Percentiles rank a stretch among this genome's conserved stretches.
Conservation (phyloP, 2,797 vertebrate genomes). For the Gephyroberyx darwinii region DNA sequence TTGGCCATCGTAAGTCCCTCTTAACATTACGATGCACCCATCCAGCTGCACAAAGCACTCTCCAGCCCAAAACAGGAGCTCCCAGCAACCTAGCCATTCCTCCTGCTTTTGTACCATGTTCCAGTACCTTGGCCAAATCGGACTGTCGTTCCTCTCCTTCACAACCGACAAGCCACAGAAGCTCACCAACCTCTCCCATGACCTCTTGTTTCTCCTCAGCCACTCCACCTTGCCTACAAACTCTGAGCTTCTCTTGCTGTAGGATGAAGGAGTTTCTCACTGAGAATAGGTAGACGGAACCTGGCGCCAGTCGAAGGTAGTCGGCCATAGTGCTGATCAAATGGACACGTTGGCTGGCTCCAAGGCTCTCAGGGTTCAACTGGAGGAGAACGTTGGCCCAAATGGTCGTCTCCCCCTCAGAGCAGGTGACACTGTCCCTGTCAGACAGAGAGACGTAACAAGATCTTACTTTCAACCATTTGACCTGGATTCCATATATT, state of each 20-base stretch:
- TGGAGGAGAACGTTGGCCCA: conserved; percentile 59
- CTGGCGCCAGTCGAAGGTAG: conserved; percentile 47
- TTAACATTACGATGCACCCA: conserved; percentile 18
- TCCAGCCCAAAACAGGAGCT: conserved; percentile 64
- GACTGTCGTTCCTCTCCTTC: conserved; percentile 23
- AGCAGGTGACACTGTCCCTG: conserved; percentile 45
- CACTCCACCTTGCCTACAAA: conserved; percentile 37
- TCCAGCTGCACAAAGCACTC: conserved; percentile 52
- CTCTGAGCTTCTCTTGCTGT: not conserved
- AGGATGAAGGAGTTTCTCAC: not conserved
- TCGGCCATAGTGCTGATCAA: conserved; percentile 47
- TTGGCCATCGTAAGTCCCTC: not conserved
- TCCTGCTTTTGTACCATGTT: conserved; percentile 17
- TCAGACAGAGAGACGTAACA: conserved; percentile 22
- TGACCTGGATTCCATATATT: not conserved
- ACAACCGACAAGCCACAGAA: conserved; percentile 62
- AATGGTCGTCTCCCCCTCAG: conserved; percentile 28
- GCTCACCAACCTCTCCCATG: not conserved
- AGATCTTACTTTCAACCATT: not conserved
- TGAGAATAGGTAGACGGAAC: conserved; percentile 50
- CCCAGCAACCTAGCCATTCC: conserved; percentile 56
- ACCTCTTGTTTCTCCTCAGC: rapidly evolving
- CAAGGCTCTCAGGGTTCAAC: conserved; percentile 28
- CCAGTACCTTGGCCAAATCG: conserved; percentile 49
- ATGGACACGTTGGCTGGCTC: conserved; percentile 20